phyloP scores from a whole-genome alignment of 2,113 vertebrate species.

The Sialia sialis region DNA sequence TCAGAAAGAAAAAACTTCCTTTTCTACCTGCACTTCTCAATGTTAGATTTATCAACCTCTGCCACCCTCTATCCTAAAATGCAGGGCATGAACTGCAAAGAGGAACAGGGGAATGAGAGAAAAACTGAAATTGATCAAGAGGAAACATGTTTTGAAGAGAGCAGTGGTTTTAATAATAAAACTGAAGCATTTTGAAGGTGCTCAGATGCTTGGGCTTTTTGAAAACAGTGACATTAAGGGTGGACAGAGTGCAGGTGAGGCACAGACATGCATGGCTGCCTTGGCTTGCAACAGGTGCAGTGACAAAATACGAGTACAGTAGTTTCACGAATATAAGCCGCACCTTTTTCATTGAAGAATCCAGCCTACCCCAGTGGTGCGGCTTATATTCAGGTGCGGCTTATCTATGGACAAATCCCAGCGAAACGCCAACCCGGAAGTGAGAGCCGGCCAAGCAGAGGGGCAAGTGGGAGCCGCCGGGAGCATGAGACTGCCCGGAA shows the following conservation, averaged over 20 bases:
- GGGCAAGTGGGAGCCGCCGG: too few species aligned
- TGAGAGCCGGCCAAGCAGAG: too few species aligned
- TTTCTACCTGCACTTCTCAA: not conserved
- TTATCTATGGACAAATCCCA: too few species aligned
- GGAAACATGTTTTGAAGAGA: not conserved
- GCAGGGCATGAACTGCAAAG: not conserved
- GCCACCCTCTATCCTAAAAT: not conserved
- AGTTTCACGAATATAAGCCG: too few species aligned
- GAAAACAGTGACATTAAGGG: not conserved
- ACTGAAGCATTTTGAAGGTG: not conserved
- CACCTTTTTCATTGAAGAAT: too few species aligned
- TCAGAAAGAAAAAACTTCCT: not conserved
- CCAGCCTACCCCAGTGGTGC: too few species aligned
- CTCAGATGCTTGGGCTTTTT: not conserved
- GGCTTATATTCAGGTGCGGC: too few species aligned
- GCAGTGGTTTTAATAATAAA: not conserved
- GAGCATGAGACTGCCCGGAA: too few species aligned
- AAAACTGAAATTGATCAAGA: not conserved
- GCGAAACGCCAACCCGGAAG: too few species aligned
- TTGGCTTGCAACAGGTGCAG: not conserved
- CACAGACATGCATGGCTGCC: not conserved
- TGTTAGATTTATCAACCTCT: not conserved
- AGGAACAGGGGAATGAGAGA: not conserved
- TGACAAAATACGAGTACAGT: not conserved
- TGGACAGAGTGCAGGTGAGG: not conserved